Percentiles rank a stretch among this genome's conserved stretches.
Conservation (phyloP, 2,113 vertebrate species). For the Taxidea taxus region DNA sequence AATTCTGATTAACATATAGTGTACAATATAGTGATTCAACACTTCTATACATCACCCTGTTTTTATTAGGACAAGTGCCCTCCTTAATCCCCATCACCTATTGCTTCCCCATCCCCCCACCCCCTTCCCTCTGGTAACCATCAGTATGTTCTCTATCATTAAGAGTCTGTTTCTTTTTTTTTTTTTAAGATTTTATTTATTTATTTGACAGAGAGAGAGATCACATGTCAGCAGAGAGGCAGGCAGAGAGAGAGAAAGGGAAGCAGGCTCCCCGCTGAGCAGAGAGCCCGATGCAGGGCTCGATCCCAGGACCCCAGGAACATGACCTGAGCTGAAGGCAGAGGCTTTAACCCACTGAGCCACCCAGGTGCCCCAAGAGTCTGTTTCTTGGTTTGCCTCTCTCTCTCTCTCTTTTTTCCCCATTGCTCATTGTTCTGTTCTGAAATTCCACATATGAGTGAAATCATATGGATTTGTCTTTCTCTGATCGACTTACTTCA, state of each 20-base stretch:
- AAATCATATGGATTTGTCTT: neutral
- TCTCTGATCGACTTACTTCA: neutral
- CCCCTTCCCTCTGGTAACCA: neutral
- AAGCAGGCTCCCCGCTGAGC: no score
- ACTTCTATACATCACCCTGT: rapidly evolving
- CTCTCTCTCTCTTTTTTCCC: neutral
- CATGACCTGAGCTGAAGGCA: no score
- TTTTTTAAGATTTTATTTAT: no score
- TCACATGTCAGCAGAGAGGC: no score
- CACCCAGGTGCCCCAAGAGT: no score
- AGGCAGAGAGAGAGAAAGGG: no score
- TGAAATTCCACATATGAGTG: neutral
- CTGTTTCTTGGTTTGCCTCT: neutral
- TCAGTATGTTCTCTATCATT: neutral
- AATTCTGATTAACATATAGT: neutral
- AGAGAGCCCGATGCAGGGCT: no score
- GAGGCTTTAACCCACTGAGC: no score
- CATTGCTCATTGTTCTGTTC: neutral
- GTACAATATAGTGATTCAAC: neutral
- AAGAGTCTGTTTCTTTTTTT: neutral
- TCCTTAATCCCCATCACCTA: neutral
- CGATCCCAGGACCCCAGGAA: no score
- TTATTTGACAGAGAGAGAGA: no score
- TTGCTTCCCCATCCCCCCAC: neutral
- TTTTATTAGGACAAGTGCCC: neutral